Base-by-base conservation (phyloP, 2,797 vertebrate species). In the Poecile montanus region DNA sequence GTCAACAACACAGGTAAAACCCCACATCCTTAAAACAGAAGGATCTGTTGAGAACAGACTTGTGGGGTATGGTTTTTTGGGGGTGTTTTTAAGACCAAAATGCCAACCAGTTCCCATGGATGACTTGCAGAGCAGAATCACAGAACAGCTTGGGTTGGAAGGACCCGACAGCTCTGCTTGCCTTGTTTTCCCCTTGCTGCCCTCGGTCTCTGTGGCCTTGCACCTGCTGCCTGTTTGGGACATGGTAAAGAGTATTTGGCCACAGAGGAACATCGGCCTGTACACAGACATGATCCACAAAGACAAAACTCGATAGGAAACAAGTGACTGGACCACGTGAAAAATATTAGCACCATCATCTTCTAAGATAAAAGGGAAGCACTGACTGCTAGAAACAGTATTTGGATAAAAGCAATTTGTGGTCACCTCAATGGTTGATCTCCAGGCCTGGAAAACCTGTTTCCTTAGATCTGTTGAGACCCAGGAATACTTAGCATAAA, bases 261-360 rank as follows among this genome's bases (percentile, higher is more conserved):
- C 79, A 51, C 2, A 29, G 42, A 57, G 30, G 23, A 78, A 30
- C 42, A 58, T 6, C 0, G 0, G 60, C 1, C 2, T 42, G 30
- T 2, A 3, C 0, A 0, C 4, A 11, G 53, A 60, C 12, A 8
- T 45, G 74, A 92, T 36, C 60, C 88, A 58, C 74, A 85, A 74
- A 45, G 57, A 44, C 71, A 75, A 25, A 82, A 84, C 70, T 44
- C 5, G 2, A 66, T 4, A 70, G 58, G 66, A 86, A 94, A 81
- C 30, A 80, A 81, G 29, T 48, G 54, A 65, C 30, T 51, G 30
- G 48, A 77, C 48, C n/a, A 40, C 62, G 54, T 27, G 50, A 45
- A 75, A 85, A 75, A 45, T 22, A 78, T 7, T 21, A 79, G 23
- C 36, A 23, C 26, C 51, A 25, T 16, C 80, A 70, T 44, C 61